A percentile compares a stretch with the other conserved stretches of the same genome.
Conservation (phyloP, 2,888 invertebrate species). For the Coremacera marginata region DNA sequence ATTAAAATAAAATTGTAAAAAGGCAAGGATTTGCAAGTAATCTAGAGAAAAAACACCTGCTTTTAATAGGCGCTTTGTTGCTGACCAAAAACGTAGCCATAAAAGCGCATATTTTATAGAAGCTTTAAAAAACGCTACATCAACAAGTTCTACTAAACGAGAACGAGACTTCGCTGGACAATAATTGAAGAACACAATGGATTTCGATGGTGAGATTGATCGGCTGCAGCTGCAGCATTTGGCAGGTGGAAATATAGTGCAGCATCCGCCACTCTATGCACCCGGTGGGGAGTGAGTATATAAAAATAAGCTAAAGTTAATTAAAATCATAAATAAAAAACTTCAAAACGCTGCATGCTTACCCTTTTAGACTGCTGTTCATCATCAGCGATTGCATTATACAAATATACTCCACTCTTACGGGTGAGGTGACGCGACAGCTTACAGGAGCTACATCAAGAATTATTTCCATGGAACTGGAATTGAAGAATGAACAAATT, state of each 20-base stretch:
- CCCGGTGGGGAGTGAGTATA: slow-evolving; percentile 74
- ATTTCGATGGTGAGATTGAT: slow-evolving; percentile 61
- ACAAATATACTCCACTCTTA: slow-evolving; percentile 75
- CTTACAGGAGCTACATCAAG: slow-evolving; percentile 72
- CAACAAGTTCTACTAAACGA: background rate
- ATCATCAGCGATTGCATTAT: slow-evolving; percentile 74
- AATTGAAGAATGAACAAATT: slow-evolving; percentile 68
- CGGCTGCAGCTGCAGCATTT: slow-evolving; percentile 71
- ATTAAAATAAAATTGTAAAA: background rate
- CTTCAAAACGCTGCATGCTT: background rate
- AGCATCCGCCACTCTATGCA: slow-evolving; percentile 75
- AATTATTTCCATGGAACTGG: slow-evolving; percentile 71
- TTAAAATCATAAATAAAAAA: too few species aligned
- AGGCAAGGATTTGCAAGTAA: background rate
- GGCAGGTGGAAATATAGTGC: slow-evolving; percentile 75
- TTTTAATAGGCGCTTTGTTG: background rate
- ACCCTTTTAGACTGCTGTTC: slow-evolving; percentile 72
- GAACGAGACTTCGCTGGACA: background rate
- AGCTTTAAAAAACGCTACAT: background rate
- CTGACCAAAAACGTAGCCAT: background rate
- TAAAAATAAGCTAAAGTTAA: too few species aligned
- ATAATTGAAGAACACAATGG: slow-evolving; percentile 49
- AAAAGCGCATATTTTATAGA: background rate
- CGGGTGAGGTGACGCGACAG: slow-evolving; percentile 75
- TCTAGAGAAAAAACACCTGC: background rate